These are phyloP conservation scores for Lithosia quadra DNA, from an alignment of 2,888 invertebrate genomes.

Conservation along the genomic window DNA sequence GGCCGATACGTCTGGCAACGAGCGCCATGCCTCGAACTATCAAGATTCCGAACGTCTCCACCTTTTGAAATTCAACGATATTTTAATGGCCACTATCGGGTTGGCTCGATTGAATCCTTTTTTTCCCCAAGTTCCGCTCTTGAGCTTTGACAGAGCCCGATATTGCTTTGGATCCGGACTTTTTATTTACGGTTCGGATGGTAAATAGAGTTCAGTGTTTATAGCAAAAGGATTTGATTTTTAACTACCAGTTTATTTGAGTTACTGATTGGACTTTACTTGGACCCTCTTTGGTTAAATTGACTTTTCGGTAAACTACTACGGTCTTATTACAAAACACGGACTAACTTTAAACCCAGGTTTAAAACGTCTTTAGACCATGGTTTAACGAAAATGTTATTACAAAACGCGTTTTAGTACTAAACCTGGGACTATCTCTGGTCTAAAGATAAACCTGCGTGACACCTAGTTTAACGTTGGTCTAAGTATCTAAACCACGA, in stretches of 20 bases:
- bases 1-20: slow-evolving; percentile 73
- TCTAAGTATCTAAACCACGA: too few relatives aligned
- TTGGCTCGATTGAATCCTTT: slow-evolving; percentile 72
- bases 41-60: slow-evolving; percentile 68
- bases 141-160: slow-evolving; percentile 68
- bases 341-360: too few relatives aligned
- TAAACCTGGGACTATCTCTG: too few relatives aligned
- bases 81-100: slow-evolving; percentile 85
- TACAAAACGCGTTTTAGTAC: too few relatives aligned
- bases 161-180: slow-evolving; percentile 65
- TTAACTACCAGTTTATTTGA: slow-evolving; percentile 46
- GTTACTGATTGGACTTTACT: slow-evolving; percentile 42
- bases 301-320: background rate
- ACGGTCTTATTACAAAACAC: too few relatives aligned
- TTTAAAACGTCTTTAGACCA: too few relatives aligned
- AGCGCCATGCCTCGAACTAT: slow-evolving; percentile 57
- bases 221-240: slow-evolving; percentile 52
- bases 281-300: background rate
- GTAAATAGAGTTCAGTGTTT: slow-evolving; percentile 63
- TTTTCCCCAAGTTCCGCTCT: slow-evolving; percentile 64
- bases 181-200: slow-evolving; percentile 74
- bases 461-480: too few relatives aligned
- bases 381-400: too few relatives aligned
- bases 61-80: slow-evolving; percentile 84
- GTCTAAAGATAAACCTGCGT: too few relatives aligned